Base-by-base conservation (phyloP, 1,140 invertebrate species). In the Periplaneta americana region DNA sequence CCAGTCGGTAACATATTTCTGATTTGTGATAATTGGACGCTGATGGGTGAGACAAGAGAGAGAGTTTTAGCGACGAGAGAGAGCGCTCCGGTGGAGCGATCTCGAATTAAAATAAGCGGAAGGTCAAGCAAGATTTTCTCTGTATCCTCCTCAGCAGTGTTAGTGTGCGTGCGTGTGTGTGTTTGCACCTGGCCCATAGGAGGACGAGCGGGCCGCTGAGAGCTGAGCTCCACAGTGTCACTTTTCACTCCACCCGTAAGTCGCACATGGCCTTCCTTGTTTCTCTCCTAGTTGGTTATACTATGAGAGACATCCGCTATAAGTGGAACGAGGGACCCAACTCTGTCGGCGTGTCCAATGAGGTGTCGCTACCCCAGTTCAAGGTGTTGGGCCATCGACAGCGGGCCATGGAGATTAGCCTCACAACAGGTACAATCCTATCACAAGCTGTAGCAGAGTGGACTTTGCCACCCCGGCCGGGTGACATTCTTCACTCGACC, bases 271-370 rank as follows among this genome's bases (percentile, higher is more conserved):
- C 76, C 76, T 78, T 78, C 76, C 80, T 81, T 78, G 75, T 92
- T 88, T 93, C 90, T 87, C 87, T 92, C 85, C 89, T 93, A 98
- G 97, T 98, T 93, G 97, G 97, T 91, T 98, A 98, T 93, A 97
- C 96, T 88, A 98, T 97, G 96, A 92, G 95, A 90, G 97, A 98
- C 92, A 98, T 98, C 91, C 93, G 95, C 86, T 97, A 98, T 93
- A 96, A 96, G 90, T 98, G 96, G 96, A 96, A 96, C 90, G 95
- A 96, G 88, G 96, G 96, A 83, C 94, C 95, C 87, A 94, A 95
- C 90, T 97, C 96, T 85, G 96, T 98, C 86, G 95, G 96, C 86
- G 95, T 98, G 84, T 96, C 96, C 88, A 94, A 94, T 89, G 96
- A 97, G 89, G 96, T 98, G 87, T 96, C 96, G 85, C 92, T 98